A percentile compares a stretch with the other conserved stretches of the same genome.
These are phyloP conservation scores for Psilopogon haemacephalus DNA, from an alignment of 2,113 vertebrate species.

Conservation along the genomic window DNA sequence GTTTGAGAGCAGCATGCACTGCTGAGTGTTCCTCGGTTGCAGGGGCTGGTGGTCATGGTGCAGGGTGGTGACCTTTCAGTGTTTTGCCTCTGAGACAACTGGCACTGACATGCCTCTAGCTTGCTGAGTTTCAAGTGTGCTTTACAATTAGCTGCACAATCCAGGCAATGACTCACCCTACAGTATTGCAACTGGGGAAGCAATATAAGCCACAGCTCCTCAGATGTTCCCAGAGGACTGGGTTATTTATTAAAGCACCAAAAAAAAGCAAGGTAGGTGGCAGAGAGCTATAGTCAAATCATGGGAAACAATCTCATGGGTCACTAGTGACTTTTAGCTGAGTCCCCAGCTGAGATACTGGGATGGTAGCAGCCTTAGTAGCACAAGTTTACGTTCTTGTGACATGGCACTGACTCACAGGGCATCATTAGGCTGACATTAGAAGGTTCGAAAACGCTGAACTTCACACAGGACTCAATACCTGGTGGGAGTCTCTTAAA, in stretches of 20 bases:
- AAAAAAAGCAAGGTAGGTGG: not conserved
- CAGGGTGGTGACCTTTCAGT: not conserved
- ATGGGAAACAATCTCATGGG: not conserved
- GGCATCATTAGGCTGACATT: not conserved
- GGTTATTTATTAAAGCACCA: not conserved
- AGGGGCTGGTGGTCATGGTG: not conserved
- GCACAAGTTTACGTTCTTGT: not conserved
- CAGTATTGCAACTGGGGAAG: not conserved
- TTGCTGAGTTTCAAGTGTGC: not conserved
- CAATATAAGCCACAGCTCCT: not conserved
- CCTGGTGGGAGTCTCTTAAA: not conserved
- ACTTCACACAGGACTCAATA: not conserved
- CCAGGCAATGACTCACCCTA: rapidly evolving
- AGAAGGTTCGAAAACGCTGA: not conserved
- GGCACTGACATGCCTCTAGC: rapidly evolving
- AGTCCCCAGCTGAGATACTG: not conserved
- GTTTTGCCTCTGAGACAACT: not conserved
- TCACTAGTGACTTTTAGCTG: not conserved
- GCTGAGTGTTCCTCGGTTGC: not conserved
- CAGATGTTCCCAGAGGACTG: not conserved
- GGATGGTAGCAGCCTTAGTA: not conserved
- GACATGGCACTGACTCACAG: not conserved
- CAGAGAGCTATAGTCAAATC: not conserved
- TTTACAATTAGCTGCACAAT: not conserved
- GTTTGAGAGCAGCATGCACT: not conserved